Evolutionary conservation across 2,113 vertebrate genomes (phyloP), one percentile per base, ranked within the genome.

Genomic region (Muntiacus muntjak): DNA sequence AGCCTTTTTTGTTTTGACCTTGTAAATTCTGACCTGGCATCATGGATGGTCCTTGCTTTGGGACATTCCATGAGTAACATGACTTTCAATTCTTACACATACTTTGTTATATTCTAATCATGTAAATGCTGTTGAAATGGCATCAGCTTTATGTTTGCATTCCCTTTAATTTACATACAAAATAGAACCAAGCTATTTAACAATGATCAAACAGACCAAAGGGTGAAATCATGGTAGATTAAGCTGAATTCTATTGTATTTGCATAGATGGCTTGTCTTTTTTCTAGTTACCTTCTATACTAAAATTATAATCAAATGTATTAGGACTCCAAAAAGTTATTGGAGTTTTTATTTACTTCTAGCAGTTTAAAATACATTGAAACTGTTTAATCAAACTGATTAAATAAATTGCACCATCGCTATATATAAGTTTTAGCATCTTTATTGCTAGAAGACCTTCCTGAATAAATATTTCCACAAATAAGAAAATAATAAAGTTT

Each of bases 401-500:
- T 71, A 93, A 86, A 71, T 43, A 95, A 54, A 88, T 50, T 14
- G 23, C n/a, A 58, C 28, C 14, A 92, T 47, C 36, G 23, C 60
- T 84, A 94, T 74, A 83, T 96, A 79, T 78, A 89, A 57, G 3
- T 83, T 87, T 92, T 83, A 82, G 17, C 67, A 43, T 90, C 36
- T 94, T 57, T 87, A 58, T 96, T 96, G 36, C 57, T 97, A 52
- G 79, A 88, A 91, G 58, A 93, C n/a, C 15, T 96, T 97, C 94
- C 57, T 11, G 36, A 95, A 93, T 82, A 50, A 60, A 15, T 95
- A 71, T 97, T 92, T 97, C 82, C 92, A 90, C 12, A 93, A 87
- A 79, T 96, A 83, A n/a, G 81, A 97, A 96, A 89, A 97, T 83
- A 97, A 79, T 50, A 76, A 88, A 76, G 2, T 83, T 93, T 89